Conservation (phyloP, 2,888 invertebrate genomes). For the Ectemnius continuus region DNA sequence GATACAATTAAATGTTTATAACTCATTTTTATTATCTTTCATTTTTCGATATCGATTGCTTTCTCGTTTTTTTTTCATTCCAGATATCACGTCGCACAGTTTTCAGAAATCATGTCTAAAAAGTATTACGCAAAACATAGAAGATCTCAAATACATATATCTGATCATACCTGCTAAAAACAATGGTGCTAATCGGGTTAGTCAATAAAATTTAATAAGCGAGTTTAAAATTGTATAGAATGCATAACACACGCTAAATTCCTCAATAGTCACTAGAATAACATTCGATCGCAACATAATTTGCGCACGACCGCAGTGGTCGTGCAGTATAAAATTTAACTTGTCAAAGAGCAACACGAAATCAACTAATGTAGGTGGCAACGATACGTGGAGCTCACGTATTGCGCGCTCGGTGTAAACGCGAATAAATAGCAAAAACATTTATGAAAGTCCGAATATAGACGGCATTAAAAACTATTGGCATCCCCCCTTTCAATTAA, state of each 20-base stretch:
- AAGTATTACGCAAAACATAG: too few species aligned
- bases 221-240: slow-evolving; percentile 33
- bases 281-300: slow-evolving; percentile 34
- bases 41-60: too few species aligned
- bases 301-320: slow-evolving; percentile 13
- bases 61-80: too few species aligned
- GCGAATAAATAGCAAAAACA: slow-evolving; percentile 7
- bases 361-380: slow-evolving; percentile 41
- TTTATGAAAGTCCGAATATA: slow-evolving; percentile 17
- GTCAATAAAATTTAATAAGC: slow-evolving; percentile 11
- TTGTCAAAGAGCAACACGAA: slow-evolving; percentile 45
- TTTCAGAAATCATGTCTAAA: too few species aligned
- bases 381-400: slow-evolving; percentile 22
- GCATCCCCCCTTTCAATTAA: neutral
- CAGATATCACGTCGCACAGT: too few species aligned
- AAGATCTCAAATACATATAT: too few species aligned
- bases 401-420: neutral
- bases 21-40: too few species aligned
- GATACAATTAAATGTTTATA: too few species aligned
- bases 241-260: slow-evolving; percentile 41
- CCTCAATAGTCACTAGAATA: slow-evolving; percentile 21
- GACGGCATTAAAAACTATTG: slow-evolving; percentile 6
- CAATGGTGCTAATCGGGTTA: neutral
- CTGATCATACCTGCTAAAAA: neutral
- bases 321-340: slow-evolving; percentile 49